phyloP scores from a whole-genome alignment of 2,113 vertebrate species.

The Sus scrofa region T2T-Sscrofa CM000826.6:112534501-112535000 shows the following conservation, averaged over 20 bases:
- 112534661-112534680: background rate
- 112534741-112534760: background rate
- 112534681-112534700: background rate
- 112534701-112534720: background rate
- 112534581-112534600: background rate
- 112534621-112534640: background rate
- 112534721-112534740: background rate
- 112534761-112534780: background rate
- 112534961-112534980: background rate
- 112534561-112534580: background rate
- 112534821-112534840: background rate
- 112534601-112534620: background rate
- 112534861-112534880: background rate
- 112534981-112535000: slow-evolving; percentile 47
- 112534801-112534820: background rate
- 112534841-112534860: background rate
- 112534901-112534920: background rate
- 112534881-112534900: background rate
- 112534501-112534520: background rate
- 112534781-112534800: background rate
- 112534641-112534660: background rate
- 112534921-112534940: background rate
- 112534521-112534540: background rate
- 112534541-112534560: background rate
- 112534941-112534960: background rate